phyloP scores from a whole-genome alignment of 2,113 vertebrate genomes.

The Eleginops maclovinus region DNA sequence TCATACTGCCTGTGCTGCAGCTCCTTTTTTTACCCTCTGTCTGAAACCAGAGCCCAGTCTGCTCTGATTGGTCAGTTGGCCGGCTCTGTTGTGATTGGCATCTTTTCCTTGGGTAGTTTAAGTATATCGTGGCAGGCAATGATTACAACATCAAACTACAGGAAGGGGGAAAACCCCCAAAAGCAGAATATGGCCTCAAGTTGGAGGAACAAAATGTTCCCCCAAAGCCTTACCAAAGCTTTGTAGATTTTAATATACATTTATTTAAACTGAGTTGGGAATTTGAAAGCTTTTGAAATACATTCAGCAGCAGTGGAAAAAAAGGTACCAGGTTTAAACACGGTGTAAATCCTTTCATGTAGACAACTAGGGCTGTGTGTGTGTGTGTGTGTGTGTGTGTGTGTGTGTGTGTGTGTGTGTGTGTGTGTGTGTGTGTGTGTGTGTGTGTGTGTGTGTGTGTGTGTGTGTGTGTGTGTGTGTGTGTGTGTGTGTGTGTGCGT shows the following conservation, averaged over 20 bases:
- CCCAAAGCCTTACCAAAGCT: background rate
- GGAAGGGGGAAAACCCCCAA: too few relatives aligned
- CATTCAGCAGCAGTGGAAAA: background rate
- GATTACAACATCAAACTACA: too few relatives aligned
- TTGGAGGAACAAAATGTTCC: too few relatives aligned
- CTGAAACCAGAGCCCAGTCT: too few relatives aligned
- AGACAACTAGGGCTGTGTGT: background rate
- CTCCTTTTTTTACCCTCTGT: too few relatives aligned
- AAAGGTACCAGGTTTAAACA: background rate
- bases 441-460: background rate
- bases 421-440: slow-evolving; percentile 6
- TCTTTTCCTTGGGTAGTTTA: too few relatives aligned
- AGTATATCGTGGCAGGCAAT: too few relatives aligned
- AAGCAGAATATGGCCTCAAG: too few relatives aligned
- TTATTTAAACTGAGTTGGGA: background rate
- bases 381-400: background rate
- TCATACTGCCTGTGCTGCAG: too few relatives aligned
- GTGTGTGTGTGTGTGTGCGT: background rate
- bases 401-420: background rate
- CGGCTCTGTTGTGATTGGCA: too few relatives aligned
- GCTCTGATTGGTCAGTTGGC: too few relatives aligned
- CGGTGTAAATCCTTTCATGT: background rate
- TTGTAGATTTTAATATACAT: background rate
- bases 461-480: slow-evolving; percentile 12
- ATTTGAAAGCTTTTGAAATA: background rate